Evolutionary conservation across 2,888 invertebrate species (phyloP).

Genomic region (Lasius fuliginosus): DNA sequence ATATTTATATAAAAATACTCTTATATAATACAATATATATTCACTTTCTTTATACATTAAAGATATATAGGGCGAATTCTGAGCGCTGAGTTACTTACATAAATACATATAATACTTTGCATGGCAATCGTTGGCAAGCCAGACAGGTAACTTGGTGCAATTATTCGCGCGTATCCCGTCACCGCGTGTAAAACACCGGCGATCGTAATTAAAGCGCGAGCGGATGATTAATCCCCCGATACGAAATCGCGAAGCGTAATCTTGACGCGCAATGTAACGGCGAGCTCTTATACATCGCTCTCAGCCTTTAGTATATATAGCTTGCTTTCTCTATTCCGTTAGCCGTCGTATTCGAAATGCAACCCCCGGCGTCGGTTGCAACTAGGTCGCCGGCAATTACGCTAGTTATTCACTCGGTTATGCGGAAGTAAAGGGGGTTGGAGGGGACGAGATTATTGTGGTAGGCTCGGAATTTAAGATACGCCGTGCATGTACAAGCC

Average conservation of each 20-base stretch:
- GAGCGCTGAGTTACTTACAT: neutral
- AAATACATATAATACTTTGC: slow-evolving; percentile 24
- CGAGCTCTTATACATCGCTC: neutral
- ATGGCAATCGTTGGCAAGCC: slow-evolving; percentile 14
- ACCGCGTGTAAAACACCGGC: slow-evolving; percentile 17
- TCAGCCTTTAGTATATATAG: neutral
- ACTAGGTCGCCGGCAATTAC: slow-evolving; percentile 81
- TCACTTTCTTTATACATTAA: slow-evolving; percentile 15
- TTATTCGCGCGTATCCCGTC: slow-evolving; percentile 34
- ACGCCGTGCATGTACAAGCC: slow-evolving; percentile 63
- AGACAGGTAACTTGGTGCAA: slow-evolving; percentile 9
- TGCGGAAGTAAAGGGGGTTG: slow-evolving; percentile 65
- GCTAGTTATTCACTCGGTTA: slow-evolving; percentile 80
- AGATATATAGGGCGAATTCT: neutral
- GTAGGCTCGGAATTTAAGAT: slow-evolving; percentile 77
- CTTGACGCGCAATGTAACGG: slow-evolving; percentile 44
- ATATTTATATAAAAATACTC: neutral
- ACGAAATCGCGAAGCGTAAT: slow-evolving; percentile 46
- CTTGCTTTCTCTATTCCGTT: neutral
- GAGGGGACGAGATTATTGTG: slow-evolving; percentile 59
- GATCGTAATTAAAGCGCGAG: slow-evolving; percentile 51
- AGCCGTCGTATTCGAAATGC: slow-evolving; percentile 65
- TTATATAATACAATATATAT: neutral
- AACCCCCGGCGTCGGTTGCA: slow-evolving; percentile 62
- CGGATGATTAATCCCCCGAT: slow-evolving; percentile 52